Conservation (phyloP, 2,888 invertebrate genomes). For the Eurytoma californica region DNA sequence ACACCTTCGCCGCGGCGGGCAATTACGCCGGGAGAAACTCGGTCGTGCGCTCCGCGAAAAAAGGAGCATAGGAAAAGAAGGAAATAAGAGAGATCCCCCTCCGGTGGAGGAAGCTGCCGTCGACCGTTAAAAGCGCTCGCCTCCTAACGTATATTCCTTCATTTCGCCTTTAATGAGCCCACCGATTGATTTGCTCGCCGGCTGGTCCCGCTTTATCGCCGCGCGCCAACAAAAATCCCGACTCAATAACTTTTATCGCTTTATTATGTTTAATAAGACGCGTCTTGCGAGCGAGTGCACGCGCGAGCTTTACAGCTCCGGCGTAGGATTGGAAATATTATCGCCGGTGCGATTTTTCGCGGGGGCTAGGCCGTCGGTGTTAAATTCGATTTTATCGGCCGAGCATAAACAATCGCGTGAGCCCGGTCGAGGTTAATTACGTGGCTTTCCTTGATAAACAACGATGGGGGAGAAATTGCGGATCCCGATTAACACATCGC, state of each 20-base stretch:
- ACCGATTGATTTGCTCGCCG: slow-evolving; percentile 37
- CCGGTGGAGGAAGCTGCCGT: slow-evolving; percentile 22
- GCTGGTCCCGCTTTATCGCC: slow-evolving; percentile 16
- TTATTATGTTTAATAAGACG: slow-evolving; percentile 9
- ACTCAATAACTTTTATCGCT: slow-evolving; percentile 30
- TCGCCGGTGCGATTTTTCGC: no score
- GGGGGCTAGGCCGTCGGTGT: no score
- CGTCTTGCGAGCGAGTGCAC: not conserved
- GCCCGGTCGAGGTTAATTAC: no score
- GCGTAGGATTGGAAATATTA: no score
- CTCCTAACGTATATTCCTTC: not conserved
- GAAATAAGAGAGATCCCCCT: slow-evolving; percentile 30
- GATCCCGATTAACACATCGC: slow-evolving; percentile 34
- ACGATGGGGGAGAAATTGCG: slow-evolving; percentile 14
- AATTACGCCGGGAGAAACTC: slow-evolving; percentile 50
- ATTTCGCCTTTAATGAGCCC: slow-evolving; percentile 36
- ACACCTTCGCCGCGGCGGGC: slow-evolving; percentile 15
- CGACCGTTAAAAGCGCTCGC: slow-evolving; percentile 17
- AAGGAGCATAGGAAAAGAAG: slow-evolving; percentile 37
- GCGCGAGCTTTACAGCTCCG: not conserved
- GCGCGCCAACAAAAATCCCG: not conserved
- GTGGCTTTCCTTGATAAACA: no score
- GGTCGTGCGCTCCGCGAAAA: slow-evolving; percentile 47
- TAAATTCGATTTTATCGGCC: no score
- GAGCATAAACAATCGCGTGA: no score